Conservation (phyloP, 2,797 vertebrate species). For the Hydrophis major region DNA sequence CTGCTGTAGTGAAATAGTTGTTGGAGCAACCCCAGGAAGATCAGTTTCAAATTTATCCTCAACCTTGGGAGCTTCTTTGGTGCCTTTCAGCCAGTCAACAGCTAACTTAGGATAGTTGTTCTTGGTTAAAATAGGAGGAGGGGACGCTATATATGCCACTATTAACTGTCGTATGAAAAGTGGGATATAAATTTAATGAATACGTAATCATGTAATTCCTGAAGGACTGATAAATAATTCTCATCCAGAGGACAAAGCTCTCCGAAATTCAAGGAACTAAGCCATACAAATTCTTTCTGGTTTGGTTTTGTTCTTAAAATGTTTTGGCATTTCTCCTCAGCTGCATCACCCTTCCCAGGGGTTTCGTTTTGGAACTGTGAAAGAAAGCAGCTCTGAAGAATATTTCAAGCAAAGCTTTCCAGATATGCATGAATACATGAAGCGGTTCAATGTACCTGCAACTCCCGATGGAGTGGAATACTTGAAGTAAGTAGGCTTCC, state of each 20-base stretch:
- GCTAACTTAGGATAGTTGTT: not conserved
- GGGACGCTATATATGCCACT: not conserved
- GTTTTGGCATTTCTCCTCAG: slow-evolving; percentile 66
- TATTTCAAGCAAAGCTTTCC: slow-evolving; percentile 98
- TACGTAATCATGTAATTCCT: not conserved
- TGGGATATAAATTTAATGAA: not conserved
- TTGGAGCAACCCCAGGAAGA: not conserved
- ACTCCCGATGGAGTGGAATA: slow-evolving; percentile 88
- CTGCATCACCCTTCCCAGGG: slow-evolving; percentile 98
- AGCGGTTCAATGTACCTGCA: slow-evolving; percentile 91
- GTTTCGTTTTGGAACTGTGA: slow-evolving; percentile 94
- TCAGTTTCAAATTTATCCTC: not conserved
- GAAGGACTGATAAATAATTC: not conserved
- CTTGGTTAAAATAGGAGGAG: not conserved
- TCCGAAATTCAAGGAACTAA: not conserved
- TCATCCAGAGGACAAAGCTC: not conserved
- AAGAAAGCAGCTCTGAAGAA: slow-evolving; percentile 95
- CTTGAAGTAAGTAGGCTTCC: slow-evolving; percentile 84
- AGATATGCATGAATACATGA: slow-evolving; percentile 99
- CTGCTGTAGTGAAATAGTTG: not conserved
- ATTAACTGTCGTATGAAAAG: not conserved
- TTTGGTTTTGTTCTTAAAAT: slow-evolving; percentile 28
- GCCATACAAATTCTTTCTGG: not conserved
- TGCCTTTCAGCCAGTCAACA: not conserved
- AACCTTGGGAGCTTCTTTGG: not conserved